phyloP scores from a whole-genome alignment of 2,888 invertebrate genomes.

The Leptinotarsa peninsularis region DNA sequence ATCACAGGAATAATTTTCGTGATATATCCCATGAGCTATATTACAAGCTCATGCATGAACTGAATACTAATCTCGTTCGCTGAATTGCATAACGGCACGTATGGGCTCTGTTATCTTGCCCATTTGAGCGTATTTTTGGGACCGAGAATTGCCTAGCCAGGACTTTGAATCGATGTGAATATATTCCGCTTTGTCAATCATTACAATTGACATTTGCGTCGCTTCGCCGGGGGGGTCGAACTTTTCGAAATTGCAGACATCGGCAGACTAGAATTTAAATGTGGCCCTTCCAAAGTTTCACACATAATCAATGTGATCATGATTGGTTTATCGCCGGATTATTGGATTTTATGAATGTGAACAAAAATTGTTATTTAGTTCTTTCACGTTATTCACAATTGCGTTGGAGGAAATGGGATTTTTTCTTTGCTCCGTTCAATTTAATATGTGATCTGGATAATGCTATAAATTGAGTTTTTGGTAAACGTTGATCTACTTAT shows the following conservation, averaged over 20 bases:
- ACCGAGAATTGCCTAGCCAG: slow-evolving; percentile 1
- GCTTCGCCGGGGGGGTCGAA: background rate
- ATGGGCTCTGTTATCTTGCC: slow-evolving; percentile 13
- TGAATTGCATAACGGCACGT: slow-evolving; percentile 14
- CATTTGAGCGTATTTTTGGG: slow-evolving; percentile 11
- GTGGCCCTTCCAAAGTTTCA: background rate
- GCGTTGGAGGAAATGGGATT: background rate
- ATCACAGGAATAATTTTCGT: background rate
- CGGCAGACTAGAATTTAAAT: background rate
- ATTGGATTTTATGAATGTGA: background rate
- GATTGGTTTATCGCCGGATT: background rate
- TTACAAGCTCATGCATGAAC: slow-evolving; percentile 1
- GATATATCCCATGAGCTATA: background rate
- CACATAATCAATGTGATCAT: background rate
- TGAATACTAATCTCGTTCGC: slow-evolving; percentile 1
- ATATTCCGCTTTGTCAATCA: background rate
- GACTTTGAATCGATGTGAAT: slow-evolving; percentile 1
- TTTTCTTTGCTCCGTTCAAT: too few species aligned
- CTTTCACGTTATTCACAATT: background rate
- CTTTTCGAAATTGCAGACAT: background rate
- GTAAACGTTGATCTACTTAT: too few species aligned
- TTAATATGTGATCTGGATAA: too few species aligned
- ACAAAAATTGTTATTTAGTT: background rate
- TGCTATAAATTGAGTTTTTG: too few species aligned
- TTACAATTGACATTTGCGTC: background rate